These are phyloP conservation scores for Phymastichus coffea DNA, from an alignment of 1,140 invertebrate species.

Conservation along the genomic window DNA sequence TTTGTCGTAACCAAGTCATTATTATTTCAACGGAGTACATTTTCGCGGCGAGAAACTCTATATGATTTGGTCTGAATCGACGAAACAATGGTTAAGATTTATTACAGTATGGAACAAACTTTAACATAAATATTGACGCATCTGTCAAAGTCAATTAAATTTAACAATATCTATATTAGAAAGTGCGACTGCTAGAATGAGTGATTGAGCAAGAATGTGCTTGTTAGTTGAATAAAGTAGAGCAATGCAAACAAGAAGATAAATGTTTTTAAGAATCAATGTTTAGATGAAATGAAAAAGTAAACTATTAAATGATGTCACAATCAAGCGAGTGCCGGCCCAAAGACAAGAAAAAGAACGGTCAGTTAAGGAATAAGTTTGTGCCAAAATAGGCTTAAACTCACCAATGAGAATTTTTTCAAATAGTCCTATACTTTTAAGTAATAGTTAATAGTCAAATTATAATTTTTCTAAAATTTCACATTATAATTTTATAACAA, in stretches of 20 bases:
- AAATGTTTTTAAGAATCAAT: conserved; percentile 20
- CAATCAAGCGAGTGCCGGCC: conserved; percentile 53
- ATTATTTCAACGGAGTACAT: conserved; percentile 1
- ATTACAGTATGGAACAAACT: conserved; percentile 2
- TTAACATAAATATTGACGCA: conserved; percentile 22
- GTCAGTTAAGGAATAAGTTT: conserved; percentile 30
- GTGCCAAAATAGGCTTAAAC: conserved; percentile 56
- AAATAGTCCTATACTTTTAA: too few relatives aligned
- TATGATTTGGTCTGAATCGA: conserved; percentile 40
- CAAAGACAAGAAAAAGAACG: conserved; percentile 23
- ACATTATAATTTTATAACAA: too few relatives aligned
- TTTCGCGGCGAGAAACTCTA: conserved; percentile 28
- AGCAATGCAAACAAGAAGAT: conserved; percentile 19
- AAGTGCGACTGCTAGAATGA: conserved; percentile 31
- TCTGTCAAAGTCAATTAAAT: conserved; percentile 57
- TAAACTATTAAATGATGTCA: conserved; percentile 27
- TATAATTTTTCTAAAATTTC: too few relatives aligned
- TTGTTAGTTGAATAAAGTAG: conserved; percentile 23
- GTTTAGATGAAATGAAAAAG: conserved; percentile 17
- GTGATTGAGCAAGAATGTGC: conserved; percentile 24
- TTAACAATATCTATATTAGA: conserved; percentile 47
- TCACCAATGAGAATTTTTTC: too few relatives aligned
- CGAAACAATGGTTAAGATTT: neutral
- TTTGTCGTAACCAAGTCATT: conserved; percentile 13
- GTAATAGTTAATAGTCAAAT: too few relatives aligned